These are phyloP conservation scores for Meandrina meandrites DNA, from an alignment of 92 coral and sea anemone species.

Conservation along the genomic window DNA sequence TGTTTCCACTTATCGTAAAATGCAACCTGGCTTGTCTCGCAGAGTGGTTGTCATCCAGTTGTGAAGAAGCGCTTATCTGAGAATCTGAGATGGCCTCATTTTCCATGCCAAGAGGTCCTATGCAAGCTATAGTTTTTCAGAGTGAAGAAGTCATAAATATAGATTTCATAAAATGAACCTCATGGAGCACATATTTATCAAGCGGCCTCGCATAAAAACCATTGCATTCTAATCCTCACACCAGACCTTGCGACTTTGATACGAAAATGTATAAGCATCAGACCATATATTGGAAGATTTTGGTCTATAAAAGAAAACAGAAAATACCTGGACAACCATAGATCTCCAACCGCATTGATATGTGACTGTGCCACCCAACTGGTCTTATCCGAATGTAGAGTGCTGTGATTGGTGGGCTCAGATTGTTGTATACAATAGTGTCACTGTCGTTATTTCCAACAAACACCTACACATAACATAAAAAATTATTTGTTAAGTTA, in stretches of 20 bases:
- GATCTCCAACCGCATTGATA: constrained; percentile 26
- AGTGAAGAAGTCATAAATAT: neutral
- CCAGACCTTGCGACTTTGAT: too few species aligned
- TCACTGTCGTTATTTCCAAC: constrained; percentile 19
- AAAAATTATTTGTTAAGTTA: neutral
- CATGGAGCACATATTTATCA: too few species aligned
- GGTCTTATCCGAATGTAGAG: constrained; percentile 7
- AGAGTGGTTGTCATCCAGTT: constrained; percentile 1
- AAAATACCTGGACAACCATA: constrained; percentile 29
- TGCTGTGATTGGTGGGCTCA: constrained; percentile 30
- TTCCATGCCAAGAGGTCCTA: constrained; percentile 31
- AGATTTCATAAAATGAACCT: too few species aligned
- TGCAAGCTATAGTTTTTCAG: neutral
- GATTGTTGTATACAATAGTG: neutral
- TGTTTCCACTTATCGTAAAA: neutral
- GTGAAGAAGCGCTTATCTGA: constrained; percentile 25
- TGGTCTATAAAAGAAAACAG: too few species aligned
- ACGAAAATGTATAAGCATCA: too few species aligned
- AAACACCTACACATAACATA: neutral
- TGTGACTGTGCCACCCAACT: constrained; percentile 1
- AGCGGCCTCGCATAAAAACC: too few species aligned
- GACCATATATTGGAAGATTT: too few species aligned
- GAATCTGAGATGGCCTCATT: neutral
- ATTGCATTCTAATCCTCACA: too few species aligned
- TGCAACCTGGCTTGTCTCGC: constrained; percentile 11